Conservation (phyloP, 2,797 vertebrate genomes). For the Mareca penelope region DNA sequence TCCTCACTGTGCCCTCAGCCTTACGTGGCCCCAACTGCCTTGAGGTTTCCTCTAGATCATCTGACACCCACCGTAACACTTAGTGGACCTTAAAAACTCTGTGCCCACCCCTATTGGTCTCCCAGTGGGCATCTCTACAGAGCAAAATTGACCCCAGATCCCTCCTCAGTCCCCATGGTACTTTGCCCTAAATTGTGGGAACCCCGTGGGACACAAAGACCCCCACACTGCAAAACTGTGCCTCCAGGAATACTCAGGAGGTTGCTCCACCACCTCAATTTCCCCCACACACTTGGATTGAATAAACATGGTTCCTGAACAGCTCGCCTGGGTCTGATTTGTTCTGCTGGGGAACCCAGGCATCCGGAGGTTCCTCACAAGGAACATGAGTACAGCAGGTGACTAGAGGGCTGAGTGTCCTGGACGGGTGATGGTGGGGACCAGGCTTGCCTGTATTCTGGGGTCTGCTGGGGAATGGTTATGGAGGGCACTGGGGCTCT, state of each 20-base stretch:
- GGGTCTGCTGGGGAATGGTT: neutral
- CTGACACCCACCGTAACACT: neutral
- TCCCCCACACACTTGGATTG: neutral
- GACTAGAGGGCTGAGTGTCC: neutral
- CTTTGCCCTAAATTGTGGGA: neutral
- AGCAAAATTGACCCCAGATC: neutral
- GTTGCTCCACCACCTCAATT: neutral
- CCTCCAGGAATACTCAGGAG: neutral
- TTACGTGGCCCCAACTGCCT: slow-evolving; percentile 15
- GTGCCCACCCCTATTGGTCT: neutral
- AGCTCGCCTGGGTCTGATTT: neutral
- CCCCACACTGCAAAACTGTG: neutral
- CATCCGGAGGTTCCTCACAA: neutral
- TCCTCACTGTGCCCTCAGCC: slow-evolving; percentile 66
- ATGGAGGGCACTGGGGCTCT: neutral
- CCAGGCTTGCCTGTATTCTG: neutral
- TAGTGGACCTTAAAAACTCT: neutral
- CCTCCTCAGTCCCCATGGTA: neutral
- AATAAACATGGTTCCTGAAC: slow-evolving; percentile 55
- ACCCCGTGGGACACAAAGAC: neutral
- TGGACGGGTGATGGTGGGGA: neutral
- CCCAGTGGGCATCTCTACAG: neutral
- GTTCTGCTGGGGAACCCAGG: neutral
- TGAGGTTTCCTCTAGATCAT: neutral
- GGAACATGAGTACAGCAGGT: neutral